Evolutionary conservation across 2,888 invertebrate genomes (phyloP), one percentile per base, ranked within the genome.

Genomic region (Tachystola acroxantha): DNA sequence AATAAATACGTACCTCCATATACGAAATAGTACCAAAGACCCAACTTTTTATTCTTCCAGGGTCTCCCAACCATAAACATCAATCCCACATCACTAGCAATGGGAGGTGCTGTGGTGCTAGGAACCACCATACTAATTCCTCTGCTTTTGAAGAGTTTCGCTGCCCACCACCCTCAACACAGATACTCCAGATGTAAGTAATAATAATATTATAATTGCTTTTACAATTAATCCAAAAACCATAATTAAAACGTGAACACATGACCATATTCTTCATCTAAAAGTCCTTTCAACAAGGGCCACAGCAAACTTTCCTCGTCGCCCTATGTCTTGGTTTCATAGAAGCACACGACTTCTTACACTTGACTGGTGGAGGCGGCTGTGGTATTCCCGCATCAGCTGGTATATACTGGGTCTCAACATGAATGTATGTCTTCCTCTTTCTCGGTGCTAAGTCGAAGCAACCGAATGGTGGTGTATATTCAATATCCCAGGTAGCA

Each of bases 401-500:
- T 13, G 82, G 76, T 28, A 77, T 60, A 50, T 92, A 92, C 53
- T 92, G 92, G 0, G 91, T 91, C 37, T 90, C 90, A 0, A 82
- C 87, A 45, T 91, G 89, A 1, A 89, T 71, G 46, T 88, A 88
- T 1, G 73, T 74, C 40, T 69, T 72, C 2, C 77, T 68, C 33
- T 84, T 76, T 7, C 89, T 79, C 1, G 88, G 77, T 38, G 89
- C 81, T 1, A 91, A 84, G 47, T 89, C 90, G 34, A 92, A 90
- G 25, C 92, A 84, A 0, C 91, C 92, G 27, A 91, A 92, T 0
- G 92, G 92, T 1, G 92, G 92, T 0, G 92, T 92, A 35, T 92
- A 92, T 41, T 92, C 92, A 26, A 92, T 91, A 52, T 92, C 92
- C 70, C 91, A 88, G 38, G 92, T 92, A 1, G 89, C 90, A 42